Conservation (phyloP, 2,797 vertebrate species). For the Urocyon cinereoargenteus region DNA sequence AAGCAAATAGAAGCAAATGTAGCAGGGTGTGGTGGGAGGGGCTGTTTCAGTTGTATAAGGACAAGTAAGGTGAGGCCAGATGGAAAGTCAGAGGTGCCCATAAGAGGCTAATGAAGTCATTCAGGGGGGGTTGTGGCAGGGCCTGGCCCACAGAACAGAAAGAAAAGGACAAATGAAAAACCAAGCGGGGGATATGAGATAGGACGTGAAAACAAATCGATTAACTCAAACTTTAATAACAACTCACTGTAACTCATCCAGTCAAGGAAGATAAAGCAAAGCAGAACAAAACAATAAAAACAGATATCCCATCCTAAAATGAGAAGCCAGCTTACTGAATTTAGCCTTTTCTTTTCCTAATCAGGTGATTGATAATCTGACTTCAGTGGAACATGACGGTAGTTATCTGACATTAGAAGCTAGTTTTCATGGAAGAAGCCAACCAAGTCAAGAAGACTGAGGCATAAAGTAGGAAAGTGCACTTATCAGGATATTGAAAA, state of each 20-base stretch:
- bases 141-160: neutral
- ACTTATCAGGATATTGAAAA: neutral
- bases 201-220: neutral
- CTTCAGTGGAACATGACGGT: neutral
- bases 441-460: neutral
- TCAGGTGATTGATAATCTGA: neutral
- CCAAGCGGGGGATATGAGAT: neutral
- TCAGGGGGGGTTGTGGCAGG: neutral
- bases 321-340: neutral
- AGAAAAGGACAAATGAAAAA: slow-evolving; percentile 1
- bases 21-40: neutral
- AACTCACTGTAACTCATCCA: neutral
- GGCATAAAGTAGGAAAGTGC: neutral
- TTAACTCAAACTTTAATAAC: neutral
- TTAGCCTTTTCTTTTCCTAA: neutral
- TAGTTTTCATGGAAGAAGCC: neutral
- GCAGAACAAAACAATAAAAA: neutral
- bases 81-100: neutral
- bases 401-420: neutral
- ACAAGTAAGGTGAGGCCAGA: neutral
- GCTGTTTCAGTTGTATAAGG: neutral
- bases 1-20: neutral
- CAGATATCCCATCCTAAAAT: neutral
- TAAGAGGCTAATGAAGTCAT: neutral
- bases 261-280: neutral